Percentiles rank a stretch among this genome's conserved stretches.
These are phyloP conservation scores for Ophion costatus DNA, from an alignment of 2,888 invertebrate species.

Conservation along the genomic window DNA sequence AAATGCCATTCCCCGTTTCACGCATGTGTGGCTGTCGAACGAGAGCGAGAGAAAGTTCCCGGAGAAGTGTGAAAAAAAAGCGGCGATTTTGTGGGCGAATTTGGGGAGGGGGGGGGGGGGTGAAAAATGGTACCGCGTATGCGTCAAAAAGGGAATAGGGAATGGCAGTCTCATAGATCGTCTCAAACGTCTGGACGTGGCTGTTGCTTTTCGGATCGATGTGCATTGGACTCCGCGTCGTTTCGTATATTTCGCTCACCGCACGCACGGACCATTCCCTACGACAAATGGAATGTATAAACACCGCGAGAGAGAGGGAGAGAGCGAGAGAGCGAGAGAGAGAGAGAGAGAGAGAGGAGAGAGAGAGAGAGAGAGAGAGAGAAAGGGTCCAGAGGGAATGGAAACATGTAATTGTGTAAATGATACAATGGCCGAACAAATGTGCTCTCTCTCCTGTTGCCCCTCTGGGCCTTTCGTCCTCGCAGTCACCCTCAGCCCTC, in stretches of 20 bases:
- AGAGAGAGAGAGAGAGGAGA: background rate
- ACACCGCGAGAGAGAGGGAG: constrained; percentile 38
- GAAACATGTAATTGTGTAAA: constrained; percentile 79
- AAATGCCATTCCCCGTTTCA: constrained; percentile 31
- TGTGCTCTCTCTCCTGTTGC: constrained; percentile 52
- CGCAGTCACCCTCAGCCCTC: constrained; percentile 51
- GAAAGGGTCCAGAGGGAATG: constrained; percentile 70
- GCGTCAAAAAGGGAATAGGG: background rate
- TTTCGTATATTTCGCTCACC: background rate
- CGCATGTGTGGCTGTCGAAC: background rate
- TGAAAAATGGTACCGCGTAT: no score
- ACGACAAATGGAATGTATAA: constrained; percentile 63
- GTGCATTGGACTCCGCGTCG: background rate
- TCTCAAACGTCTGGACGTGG: no score
- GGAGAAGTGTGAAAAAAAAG: no score
- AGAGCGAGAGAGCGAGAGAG: background rate
- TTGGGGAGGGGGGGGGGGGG: no score
- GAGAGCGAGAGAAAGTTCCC: no score
- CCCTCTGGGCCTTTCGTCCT: background rate
- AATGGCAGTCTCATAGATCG: background rate
- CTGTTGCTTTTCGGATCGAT: constrained; percentile 17
- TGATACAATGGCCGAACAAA: constrained; percentile 77
- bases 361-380: constrained; percentile 17
- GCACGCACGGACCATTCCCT: constrained; percentile 17
- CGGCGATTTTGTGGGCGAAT: no score